Base-by-base conservation (phyloP, 2,888 invertebrate species). In the Andrena dorsata region DNA sequence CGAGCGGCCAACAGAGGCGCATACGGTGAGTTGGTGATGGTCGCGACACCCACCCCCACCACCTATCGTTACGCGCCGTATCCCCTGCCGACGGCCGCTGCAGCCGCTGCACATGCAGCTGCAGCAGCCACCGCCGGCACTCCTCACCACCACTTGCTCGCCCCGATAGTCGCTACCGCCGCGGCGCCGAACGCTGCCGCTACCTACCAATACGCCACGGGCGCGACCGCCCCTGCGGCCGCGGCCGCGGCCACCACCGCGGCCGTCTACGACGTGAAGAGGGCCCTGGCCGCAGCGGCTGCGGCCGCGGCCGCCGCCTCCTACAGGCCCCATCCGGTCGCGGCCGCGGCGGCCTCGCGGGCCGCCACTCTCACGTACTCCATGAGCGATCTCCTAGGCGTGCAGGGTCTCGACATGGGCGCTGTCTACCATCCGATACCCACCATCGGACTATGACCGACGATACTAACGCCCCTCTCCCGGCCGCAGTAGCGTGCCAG, bases 21-120 rank as follows among this genome's bases (percentile, higher is more conserved):
- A 95, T 98, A 98, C 97, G 98, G 98, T 98, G 98, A 98, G 98
- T 98, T 98, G 96, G 96, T 98, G 96, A 97, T 97, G 96, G 96
- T 96, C 95, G 96, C 97, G 95, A 96, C 96, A 95, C 95, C 96
- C 94, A 93, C 93, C 89, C 92, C 93, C 94, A 90, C 91, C 88
- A 95, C 94, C 94, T 95, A 94, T 95, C 95, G 94, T 93, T 94
- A 93, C 92, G 93, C 94, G 92, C 93, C 94, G 92, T 93, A 94
- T 91, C 92, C 93, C 89, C 84, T 92, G 78, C 90, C 92, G 78
- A 92, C 93, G 83, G 91, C 93, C 76, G 93, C 94, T 80, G 93
- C 94, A 85, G 93, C 94, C 84, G 92, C 93, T 85, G 93, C 94
- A 84, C 92, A 94, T 90, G 89, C 92, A 28, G 90, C 88, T 35